These are phyloP conservation scores for Pyralis farinalis DNA, from an alignment of 2,888 invertebrate species.

Conservation along the genomic window DNA sequence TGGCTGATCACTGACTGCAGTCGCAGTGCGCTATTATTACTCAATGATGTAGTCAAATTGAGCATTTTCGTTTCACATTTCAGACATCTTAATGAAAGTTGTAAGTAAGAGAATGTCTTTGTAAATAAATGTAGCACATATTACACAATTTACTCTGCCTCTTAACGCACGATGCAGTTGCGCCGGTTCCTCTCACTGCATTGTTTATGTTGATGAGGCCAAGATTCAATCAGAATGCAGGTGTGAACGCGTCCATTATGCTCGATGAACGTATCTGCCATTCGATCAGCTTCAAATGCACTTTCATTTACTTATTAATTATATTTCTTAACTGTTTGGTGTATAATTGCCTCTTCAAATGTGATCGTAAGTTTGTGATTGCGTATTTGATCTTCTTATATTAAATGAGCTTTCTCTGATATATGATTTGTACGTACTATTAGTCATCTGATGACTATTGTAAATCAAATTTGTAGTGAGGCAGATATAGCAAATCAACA, in stretches of 20 bases:
- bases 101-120: too few species aligned
- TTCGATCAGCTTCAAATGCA: not conserved
- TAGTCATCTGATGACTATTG: too few species aligned
- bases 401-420: slow-evolving; percentile 3
- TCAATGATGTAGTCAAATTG: too few species aligned
- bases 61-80: too few species aligned
- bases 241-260: slow-evolving; percentile 32
- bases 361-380: too few species aligned
- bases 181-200: slow-evolving; percentile 10
- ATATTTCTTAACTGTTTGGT: slow-evolving; percentile 1
- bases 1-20: too few species aligned
- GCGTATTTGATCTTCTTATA: not conserved
- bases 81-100: too few species aligned
- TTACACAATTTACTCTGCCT: not conserved
- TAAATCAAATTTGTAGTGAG: slow-evolving; percentile 1
- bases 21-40: too few species aligned
- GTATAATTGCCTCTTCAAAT: too few species aligned
- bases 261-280: slow-evolving; percentile 15
- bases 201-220: slow-evolving; percentile 35
- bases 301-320: slow-evolving; percentile 1
- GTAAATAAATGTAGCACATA: too few species aligned
- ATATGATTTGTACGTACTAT: not conserved
- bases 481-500: slow-evolving; percentile 1
- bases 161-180: not conserved
- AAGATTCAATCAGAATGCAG: slow-evolving; percentile 37